Percentiles rank a stretch among this genome's conserved stretches.
phyloP scores from a whole-genome alignment of 2,888 invertebrate genomes.

The Protophormia terraenovae region DNA sequence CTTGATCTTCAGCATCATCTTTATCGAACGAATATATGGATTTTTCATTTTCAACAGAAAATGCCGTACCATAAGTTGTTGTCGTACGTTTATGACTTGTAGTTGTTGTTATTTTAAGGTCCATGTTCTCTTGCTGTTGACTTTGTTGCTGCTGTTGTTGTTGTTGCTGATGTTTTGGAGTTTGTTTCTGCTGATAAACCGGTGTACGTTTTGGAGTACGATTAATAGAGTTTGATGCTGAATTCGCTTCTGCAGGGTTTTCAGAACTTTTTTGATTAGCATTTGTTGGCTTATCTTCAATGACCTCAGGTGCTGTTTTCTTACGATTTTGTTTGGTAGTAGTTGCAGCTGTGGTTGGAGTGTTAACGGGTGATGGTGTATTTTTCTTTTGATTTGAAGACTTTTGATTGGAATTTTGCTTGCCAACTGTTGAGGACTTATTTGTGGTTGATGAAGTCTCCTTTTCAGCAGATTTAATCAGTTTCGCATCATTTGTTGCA shows the following conservation, averaged over 20 bases:
- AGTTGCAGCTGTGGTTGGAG: constrained; percentile 51
- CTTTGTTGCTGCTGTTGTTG: constrained; percentile 26
- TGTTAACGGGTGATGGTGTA: constrained; percentile 62
- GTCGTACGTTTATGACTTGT: constrained; percentile 71
- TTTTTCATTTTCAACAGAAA: constrained; percentile 86
- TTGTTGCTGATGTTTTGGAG: constrained; percentile 60
- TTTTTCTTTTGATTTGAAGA: constrained; percentile 43
- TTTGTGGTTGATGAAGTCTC: constrained; percentile 70
- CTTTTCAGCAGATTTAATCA: constrained; percentile 65
- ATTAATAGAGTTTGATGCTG: constrained; percentile 65
- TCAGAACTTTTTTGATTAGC: constrained; percentile 67
- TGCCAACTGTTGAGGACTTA: constrained; percentile 53
- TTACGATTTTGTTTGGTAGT: constrained; percentile 61
- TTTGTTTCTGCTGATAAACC: constrained; percentile 82
- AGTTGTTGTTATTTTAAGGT: constrained; percentile 81
- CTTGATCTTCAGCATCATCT: constrained; percentile 84
- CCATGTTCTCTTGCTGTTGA: constrained; percentile 46
- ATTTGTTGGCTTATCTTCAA: constrained; percentile 60
- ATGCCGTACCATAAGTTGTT: constrained; percentile 81
- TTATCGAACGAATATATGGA: constrained; percentile 88
- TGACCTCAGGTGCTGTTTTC: constrained; percentile 61
- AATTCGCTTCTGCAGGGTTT: constrained; percentile 63
- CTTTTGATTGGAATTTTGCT: constrained; percentile 54
- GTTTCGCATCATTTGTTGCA: constrained; percentile 57
- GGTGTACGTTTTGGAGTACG: constrained; percentile 80